Conservation (phyloP, 1,140 invertebrate genomes). For the Goniozus legneri region DNA sequence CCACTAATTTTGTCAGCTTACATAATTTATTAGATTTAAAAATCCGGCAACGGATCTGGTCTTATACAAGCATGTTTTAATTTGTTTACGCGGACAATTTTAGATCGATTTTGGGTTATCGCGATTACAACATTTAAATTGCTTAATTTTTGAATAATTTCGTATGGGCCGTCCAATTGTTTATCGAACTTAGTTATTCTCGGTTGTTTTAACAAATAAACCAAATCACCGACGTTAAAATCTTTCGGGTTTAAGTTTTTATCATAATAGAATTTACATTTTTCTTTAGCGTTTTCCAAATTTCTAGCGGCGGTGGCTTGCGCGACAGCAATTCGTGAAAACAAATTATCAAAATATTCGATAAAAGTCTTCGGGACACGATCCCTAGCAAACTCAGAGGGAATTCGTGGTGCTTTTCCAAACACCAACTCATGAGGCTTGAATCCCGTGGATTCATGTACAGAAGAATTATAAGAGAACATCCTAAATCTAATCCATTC, state of each 20-base stretch:
- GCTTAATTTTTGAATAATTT: slow-evolving; percentile 7
- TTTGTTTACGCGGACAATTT: not conserved
- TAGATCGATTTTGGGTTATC: not conserved
- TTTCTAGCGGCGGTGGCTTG: too few relatives aligned
- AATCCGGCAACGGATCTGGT: too few relatives aligned
- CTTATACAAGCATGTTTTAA: not conserved
- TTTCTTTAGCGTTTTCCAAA: too few relatives aligned
- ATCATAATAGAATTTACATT: slow-evolving; percentile 23
- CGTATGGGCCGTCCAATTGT: slow-evolving; percentile 3
- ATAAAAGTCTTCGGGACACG: not conserved
- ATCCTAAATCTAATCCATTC: too few relatives aligned
- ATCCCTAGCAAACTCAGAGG: slow-evolving; percentile 7
- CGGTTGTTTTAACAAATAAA: slow-evolving; percentile 6
- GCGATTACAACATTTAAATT: slow-evolving; percentile 10
- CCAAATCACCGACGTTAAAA: not conserved
- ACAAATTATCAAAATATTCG: too few relatives aligned
- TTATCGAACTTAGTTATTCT: slow-evolving; percentile 7
- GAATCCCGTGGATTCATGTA: too few relatives aligned
- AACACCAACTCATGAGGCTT: not conserved
- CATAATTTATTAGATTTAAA: too few relatives aligned
- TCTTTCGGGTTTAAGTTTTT: slow-evolving; percentile 3
- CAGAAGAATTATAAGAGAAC: too few relatives aligned
- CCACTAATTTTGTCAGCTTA: too few relatives aligned
- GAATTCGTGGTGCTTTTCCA: too few relatives aligned
- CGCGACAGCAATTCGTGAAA: too few relatives aligned